Conservation (phyloP, 1,140 invertebrate species). For the Brachystomella parvula region DNA sequence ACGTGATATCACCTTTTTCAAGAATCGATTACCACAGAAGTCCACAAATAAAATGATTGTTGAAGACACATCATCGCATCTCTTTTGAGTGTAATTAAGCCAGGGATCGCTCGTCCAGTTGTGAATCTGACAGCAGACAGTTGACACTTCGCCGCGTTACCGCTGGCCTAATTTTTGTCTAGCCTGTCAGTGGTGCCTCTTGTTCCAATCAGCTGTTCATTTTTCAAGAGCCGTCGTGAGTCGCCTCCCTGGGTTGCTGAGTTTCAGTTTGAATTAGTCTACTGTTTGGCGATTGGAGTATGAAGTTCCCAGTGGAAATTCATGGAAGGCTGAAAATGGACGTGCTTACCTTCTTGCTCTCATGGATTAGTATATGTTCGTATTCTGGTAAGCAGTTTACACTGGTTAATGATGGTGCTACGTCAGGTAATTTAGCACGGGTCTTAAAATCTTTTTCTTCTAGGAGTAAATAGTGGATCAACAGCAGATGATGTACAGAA, state of each 20-base stretch:
- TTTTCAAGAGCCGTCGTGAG: no score
- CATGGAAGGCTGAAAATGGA: slow-evolving; percentile 20
- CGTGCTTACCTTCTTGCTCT: slow-evolving; percentile 29
- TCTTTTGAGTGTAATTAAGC: neutral
- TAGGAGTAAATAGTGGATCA: slow-evolving; percentile 35
- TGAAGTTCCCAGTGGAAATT: slow-evolving; percentile 16
- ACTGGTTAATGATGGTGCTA: no score
- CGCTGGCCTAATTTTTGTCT: neutral
- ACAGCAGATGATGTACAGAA: slow-evolving; percentile 66
- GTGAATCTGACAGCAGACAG: neutral
- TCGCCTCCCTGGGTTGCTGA: no score
- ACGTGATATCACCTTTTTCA: neutral
- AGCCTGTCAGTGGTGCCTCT: no score
- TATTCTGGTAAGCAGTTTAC: slow-evolving; percentile 30
- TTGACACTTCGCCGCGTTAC: neutral
- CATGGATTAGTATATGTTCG: slow-evolving; percentile 30
- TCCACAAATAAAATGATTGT: no score
- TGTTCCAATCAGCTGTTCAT: no score
- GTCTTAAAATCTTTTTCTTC: neutral
- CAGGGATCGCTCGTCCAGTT: neutral
- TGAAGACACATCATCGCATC: neutral
- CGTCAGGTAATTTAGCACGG: neutral
- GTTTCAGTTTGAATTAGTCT: no score
- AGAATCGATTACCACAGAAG: neutral
- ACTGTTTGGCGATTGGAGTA: no score